Evolutionary conservation across 2,797 vertebrate genomes (phyloP), one percentile per base, ranked within the genome.

Genomic region (Hirundo rustica): DNA sequence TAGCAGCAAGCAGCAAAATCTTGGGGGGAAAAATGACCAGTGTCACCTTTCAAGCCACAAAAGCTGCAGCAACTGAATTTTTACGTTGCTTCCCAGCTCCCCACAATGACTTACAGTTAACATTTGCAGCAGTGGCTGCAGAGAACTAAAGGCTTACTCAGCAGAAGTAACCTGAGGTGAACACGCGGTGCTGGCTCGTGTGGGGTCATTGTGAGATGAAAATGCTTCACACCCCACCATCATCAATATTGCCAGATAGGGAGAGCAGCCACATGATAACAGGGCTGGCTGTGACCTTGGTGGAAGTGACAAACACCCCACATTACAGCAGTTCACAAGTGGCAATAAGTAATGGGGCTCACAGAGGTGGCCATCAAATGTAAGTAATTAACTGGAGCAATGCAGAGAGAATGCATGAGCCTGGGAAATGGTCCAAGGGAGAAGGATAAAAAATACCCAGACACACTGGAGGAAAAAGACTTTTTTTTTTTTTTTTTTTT

Each of bases 371-470:
- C 91, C 90, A 97, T 97, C 96, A 97, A 97, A 97, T 96, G 60
- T 77, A 97, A 96, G 96, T 97, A 97, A 98, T 98, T 97, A 97
- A 97, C 85, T 94, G 82, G 80, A 94, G 85, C 81, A 85, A 88
- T 88, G 78, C 68, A 82, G 84, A 92, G 54, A 96, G 89, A 74
- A 96, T 87, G 84, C 85, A 91, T 34, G 71, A 96, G 54, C 85
- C 96, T 97, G 96, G 97, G 97, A 98, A 97, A 95, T 34, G 34
- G 85, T 95, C 98, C 97, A 98, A 97, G 71, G 88, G 88, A 97
- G 86, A 89, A 96, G 76, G 40, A 57, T 70, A 86, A 95, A 97
- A 95, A 94, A n/a, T 34, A 68, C 9, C n/a, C 38, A 73, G 87
- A 86, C 77, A 91, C 85, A 67, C 7, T 53, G 27, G 26, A 95